phyloP scores from a whole-genome alignment of 2,888 invertebrate genomes.

The Deilephila porcellus region DNA sequence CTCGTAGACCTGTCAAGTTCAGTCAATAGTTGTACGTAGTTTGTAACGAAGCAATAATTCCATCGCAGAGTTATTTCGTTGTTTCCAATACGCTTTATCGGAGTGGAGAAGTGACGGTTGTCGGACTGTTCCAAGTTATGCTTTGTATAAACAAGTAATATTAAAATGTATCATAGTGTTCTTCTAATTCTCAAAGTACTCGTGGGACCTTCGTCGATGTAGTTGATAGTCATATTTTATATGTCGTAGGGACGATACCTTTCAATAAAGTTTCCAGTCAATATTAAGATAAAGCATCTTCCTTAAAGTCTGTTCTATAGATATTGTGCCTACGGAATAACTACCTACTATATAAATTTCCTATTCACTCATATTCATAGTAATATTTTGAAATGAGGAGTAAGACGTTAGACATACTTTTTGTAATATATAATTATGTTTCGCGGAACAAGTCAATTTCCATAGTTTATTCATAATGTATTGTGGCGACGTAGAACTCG shows the following conservation, averaged over 20 bases:
- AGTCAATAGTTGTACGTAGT: slow-evolving; percentile 30
- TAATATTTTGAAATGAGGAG: slow-evolving; percentile 4
- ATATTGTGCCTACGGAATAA: slow-evolving; percentile 19
- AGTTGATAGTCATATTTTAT: slow-evolving; percentile 60
- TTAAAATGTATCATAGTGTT: slow-evolving; percentile 23
- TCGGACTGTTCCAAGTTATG: neutral
- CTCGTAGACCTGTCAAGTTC: slow-evolving; percentile 23
- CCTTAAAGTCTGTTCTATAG: slow-evolving; percentile 16
- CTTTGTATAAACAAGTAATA: slow-evolving; percentile 18
- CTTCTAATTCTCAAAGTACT: slow-evolving; percentile 69
- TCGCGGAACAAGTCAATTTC: slow-evolving; percentile 65
- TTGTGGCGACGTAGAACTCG: slow-evolving; percentile 39
- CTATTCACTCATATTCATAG: slow-evolving; percentile 18
- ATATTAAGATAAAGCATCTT: slow-evolving; percentile 19
- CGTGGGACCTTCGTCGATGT: slow-evolving; percentile 76
- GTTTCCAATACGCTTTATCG: slow-evolving; percentile 22
- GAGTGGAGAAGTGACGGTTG: slow-evolving; percentile 8
- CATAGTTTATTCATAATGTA: slow-evolving; percentile 46
- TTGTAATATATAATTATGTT: slow-evolving; percentile 23
- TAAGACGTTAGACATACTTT: slow-evolving; percentile 14
- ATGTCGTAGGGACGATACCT: slow-evolving; percentile 48
- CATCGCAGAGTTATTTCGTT: slow-evolving; percentile 20
- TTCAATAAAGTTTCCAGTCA: slow-evolving; percentile 35
- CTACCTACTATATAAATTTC: slow-evolving; percentile 16
- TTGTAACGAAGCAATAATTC: slow-evolving; percentile 25